Evolutionary conservation across 2,113 vertebrate genomes (phyloP).

Genomic region (Cheilinus undulatus): DNA sequence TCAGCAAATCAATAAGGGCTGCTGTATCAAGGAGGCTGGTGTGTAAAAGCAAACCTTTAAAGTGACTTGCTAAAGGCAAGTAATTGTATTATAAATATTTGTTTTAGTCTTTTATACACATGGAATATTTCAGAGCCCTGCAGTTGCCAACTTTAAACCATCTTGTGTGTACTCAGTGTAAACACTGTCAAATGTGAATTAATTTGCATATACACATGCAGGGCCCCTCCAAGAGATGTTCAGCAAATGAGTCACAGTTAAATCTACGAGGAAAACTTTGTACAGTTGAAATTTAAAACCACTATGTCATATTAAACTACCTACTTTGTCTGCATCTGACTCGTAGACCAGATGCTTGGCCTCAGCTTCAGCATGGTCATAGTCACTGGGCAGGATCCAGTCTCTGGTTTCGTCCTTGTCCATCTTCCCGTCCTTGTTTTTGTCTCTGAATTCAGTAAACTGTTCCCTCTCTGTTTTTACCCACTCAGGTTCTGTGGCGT

Average conservation of each 20-base stretch:
- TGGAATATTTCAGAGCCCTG: neutral
- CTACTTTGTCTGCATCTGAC: constrained; percentile 93
- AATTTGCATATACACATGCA: neutral
- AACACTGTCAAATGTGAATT: neutral
- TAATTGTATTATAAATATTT: neutral
- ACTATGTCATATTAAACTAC: neutral
- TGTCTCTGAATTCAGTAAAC: constrained; percentile 95
- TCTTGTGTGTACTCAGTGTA: neutral
- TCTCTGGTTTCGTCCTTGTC: constrained; percentile 96
- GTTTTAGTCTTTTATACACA: neutral
- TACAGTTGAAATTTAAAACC: neutral
- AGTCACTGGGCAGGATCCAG: constrained; percentile 97
- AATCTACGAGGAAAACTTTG: neutral
- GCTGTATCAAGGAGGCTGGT: neutral
- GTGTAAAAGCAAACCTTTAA: neutral
- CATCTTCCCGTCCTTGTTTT: constrained; percentile 96
- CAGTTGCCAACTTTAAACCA: no score
- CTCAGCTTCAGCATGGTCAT: constrained; percentile 96
- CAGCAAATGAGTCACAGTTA: neutral
- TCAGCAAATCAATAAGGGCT: no score
- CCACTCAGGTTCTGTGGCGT: constrained; percentile 93
- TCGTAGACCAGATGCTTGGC: constrained; percentile 96
- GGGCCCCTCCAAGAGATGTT: neutral
- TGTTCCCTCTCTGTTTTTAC: constrained; percentile 95
- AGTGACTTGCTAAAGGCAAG: neutral